Conservation (phyloP, 2,113 vertebrate genomes). For the Nycticorax nycticorax region DNA sequence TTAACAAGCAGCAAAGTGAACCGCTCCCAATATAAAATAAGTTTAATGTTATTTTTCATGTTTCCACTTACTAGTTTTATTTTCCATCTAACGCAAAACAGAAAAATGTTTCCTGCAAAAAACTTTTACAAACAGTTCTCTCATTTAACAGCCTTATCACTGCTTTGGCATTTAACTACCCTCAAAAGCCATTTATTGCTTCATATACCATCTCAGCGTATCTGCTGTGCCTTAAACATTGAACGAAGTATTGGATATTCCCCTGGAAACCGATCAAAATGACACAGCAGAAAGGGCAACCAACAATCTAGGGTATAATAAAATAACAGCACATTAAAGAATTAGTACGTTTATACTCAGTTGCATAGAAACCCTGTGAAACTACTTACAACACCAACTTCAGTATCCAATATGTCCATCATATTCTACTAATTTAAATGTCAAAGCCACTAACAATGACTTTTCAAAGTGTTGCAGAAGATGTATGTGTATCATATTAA, state of each 20-base stretch:
- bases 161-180: constrained; percentile 7
- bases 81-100: not conserved
- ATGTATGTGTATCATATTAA: not conserved
- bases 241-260: not conserved
- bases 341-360: constrained; percentile 17
- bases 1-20: not conserved
- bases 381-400: not conserved
- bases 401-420: not conserved
- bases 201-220: not conserved
- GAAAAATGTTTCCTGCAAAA: not conserved
- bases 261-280: constrained; percentile 40
- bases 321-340: constrained; percentile 39
- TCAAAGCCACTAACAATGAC: not conserved
- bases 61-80: not conserved
- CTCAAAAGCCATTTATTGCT: not conserved
- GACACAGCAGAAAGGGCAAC: constrained; percentile 32
- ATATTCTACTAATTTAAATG: not conserved
- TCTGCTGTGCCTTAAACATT: constrained; percentile 29
- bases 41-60: not conserved
- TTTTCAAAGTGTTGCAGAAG: not conserved
- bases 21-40: not conserved
- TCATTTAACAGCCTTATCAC: not conserved
- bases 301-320: constrained; percentile 33
- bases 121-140: not conserved
- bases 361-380: constrained; percentile 4